Conservation (phyloP, 2,888 invertebrate genomes). For the Arctia plantaginis region DNA sequence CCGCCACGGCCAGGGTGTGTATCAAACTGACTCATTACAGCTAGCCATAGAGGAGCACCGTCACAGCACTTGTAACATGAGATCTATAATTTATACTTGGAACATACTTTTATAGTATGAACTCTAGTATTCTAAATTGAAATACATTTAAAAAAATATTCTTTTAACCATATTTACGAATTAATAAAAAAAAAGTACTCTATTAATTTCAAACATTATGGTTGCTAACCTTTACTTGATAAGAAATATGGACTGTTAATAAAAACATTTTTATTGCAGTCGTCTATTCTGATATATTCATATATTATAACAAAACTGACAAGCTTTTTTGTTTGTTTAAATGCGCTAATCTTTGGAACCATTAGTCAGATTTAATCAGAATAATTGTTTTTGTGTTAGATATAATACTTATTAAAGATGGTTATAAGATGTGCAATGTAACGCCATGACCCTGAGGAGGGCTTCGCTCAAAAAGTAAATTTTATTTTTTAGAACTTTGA, state of each 20-base stretch:
- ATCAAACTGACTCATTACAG: slow-evolving; percentile 86
- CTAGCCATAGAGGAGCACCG: slow-evolving; percentile 82
- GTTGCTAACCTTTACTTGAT: no score
- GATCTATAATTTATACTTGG: slow-evolving; percentile 69
- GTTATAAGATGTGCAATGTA: no score
- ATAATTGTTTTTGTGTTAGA: no score
- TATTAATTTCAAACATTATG: no score
- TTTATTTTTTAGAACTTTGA: not conserved
- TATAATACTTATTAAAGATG: no score
- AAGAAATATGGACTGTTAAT: not conserved
- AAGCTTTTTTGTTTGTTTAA: not conserved
- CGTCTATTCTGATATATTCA: no score
- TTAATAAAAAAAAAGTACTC: not conserved
- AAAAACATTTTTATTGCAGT: not conserved
- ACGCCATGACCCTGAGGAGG: no score
- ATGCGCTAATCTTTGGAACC: not conserved
- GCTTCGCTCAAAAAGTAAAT: no score
- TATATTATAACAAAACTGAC: not conserved
- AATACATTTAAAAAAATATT: not conserved
- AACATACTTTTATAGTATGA: not conserved
- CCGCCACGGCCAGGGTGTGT: slow-evolving; percentile 94
- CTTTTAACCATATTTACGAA: not conserved
- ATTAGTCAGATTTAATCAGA: no score
- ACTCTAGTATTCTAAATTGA: not conserved
- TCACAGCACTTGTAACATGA: slow-evolving; percentile 76